Evolutionary conservation across 2,888 invertebrate species (phyloP).

Genomic region (Belgica antarctica): DNA sequence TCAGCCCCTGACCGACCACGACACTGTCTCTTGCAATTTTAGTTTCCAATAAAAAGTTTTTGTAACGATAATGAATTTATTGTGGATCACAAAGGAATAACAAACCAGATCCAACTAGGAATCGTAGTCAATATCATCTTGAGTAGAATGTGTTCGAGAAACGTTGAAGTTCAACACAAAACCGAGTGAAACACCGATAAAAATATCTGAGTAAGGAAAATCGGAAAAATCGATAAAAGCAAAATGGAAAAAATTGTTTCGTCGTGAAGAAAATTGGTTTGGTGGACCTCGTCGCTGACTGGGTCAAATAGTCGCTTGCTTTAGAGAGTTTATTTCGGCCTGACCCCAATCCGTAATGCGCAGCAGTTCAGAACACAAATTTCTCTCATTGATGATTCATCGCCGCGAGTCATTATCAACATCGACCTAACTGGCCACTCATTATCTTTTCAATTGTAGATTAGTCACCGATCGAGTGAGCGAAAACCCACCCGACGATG

Average conservation of each 20-base stretch:
- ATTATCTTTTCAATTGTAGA: constrained; percentile 19
- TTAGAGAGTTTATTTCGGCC: too few relatives aligned
- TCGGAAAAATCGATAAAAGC: constrained; percentile 38
- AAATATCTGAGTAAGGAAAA: constrained; percentile 29
- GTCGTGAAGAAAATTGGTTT: constrained; percentile 8
- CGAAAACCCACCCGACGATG: constrained; percentile 59
- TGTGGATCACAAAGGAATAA: too few relatives aligned
- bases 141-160: neutral
- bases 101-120: too few relatives aligned
- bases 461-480: constrained; percentile 2
- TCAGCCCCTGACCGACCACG: neutral
- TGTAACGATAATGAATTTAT: neutral
- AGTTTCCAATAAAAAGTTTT: neutral
- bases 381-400: constrained; percentile 14
- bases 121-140: too few relatives aligned
- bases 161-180: neutral
- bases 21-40: neutral
- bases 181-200: neutral
- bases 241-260: constrained; percentile 36
- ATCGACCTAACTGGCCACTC: neutral
- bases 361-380: neutral
- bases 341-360: neutral
- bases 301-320: neutral
- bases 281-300: neutral
- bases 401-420: neutral